Evolutionary conservation across 2,113 vertebrate genomes (phyloP).

Genomic region (Cairina moschata): DNA sequence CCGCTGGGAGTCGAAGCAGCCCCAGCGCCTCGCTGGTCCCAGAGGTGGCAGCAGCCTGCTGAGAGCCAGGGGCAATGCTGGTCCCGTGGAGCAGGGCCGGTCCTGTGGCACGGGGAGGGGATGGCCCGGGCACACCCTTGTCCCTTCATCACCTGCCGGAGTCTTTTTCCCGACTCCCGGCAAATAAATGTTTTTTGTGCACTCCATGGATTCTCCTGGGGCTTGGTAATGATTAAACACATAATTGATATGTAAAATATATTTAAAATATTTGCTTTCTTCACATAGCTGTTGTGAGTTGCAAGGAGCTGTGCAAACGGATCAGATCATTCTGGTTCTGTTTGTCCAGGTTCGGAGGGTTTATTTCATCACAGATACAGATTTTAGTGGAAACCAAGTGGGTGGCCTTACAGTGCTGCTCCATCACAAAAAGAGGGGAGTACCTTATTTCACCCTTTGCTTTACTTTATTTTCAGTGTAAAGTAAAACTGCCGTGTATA

Average conservation of each 20-base stretch:
- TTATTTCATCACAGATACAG: not conserved
- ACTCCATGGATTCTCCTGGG: not conserved
- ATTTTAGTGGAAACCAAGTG: not conserved
- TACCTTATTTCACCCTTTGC: not conserved
- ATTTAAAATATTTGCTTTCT: not conserved
- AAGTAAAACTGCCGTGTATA: constrained; percentile 26
- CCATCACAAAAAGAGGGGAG: not conserved
- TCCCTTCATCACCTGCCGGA: not conserved
- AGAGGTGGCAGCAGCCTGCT: not conserved
- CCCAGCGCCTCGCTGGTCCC: not conserved
- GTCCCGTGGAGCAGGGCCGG: not conserved
- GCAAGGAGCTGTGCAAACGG: not conserved
- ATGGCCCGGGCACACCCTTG: not conserved
- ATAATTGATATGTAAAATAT: not conserved
- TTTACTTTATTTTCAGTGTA: not conserved
- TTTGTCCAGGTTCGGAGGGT: not conserved
- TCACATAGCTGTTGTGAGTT: not conserved
- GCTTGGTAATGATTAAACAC: not conserved
- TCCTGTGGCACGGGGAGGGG: not conserved
- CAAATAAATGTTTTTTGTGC: not conserved
- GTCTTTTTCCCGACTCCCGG: not conserved
- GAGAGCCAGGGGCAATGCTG: not conserved
- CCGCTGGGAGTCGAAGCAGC: rapidly evolving
- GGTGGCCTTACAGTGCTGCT: not conserved
- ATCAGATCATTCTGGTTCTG: not conserved